phyloP scores from a whole-genome alignment of 2,113 vertebrate genomes.

The Aptenodytes patagonicus region DNA sequence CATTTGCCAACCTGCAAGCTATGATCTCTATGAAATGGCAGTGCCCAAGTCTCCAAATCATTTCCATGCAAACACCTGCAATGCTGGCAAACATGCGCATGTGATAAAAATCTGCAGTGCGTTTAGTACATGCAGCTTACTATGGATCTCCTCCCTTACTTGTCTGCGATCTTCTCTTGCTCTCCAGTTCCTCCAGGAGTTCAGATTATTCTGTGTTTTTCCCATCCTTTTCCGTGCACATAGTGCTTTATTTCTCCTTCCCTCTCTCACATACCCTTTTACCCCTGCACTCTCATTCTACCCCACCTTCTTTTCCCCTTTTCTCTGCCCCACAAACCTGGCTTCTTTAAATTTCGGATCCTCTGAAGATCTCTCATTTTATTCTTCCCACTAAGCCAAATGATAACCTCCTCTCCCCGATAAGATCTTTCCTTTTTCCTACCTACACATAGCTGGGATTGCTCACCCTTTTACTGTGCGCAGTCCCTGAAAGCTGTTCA shows the following conservation, averaged over 20 bases:
- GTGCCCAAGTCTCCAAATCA: not conserved
- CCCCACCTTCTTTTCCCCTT: not conserved
- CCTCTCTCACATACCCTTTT: not conserved
- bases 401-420: not conserved
- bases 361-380: not conserved
- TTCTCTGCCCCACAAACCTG: not conserved
- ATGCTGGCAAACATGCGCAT: accelerated
- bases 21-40: not conserved
- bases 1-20: not conserved
- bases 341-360: not conserved
- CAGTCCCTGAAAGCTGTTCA: not conserved
- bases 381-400: not conserved
- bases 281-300: not conserved
- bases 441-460: not conserved
- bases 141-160: not conserved
- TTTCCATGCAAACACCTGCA: not conserved
- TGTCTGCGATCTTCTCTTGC: not conserved
- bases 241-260: not conserved
- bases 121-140: not conserved
- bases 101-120: not conserved
- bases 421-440: not conserved
- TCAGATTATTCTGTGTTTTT: not conserved
- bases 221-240: not conserved
- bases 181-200: not conserved
- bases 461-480: accelerated